A percentile compares a stretch with the other conserved stretches of the same genome.
These are phyloP conservation scores for Petroica traversi DNA, from an alignment of 2,113 vertebrate genomes.

Conservation along the genomic window DNA sequence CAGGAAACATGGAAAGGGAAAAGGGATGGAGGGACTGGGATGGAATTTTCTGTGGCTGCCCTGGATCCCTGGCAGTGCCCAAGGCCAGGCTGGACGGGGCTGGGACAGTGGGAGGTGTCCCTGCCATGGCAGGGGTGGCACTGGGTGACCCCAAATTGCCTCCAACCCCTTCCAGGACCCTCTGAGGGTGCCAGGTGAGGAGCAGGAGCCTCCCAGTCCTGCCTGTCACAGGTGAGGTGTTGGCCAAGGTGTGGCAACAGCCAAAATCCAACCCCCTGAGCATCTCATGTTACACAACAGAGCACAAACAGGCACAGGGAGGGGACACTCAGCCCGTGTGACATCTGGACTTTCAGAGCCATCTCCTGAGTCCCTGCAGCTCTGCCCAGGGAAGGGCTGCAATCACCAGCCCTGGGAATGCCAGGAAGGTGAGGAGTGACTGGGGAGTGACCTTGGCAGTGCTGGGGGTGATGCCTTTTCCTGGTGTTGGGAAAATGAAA, in stretches of 20 bases:
- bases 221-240: accelerated
- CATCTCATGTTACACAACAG: accelerated
- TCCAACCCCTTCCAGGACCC: neutral
- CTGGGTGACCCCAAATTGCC: neutral
- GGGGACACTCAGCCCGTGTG: accelerated
- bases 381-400: neutral
- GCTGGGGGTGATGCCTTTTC: no score
- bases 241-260: neutral
- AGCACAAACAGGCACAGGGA: accelerated
- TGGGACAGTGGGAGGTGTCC: neutral
- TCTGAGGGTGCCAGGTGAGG: neutral
- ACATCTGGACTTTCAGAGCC: accelerated
- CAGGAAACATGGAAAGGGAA: neutral
- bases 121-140: neutral
- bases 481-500: no score
- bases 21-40: accelerated
- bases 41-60: neutral
- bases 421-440: accelerated
- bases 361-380: neutral
- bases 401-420: neutral
- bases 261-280: accelerated
- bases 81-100: neutral
- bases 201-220: neutral
- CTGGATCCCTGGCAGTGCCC: neutral
- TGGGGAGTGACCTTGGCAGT: neutral